Percentiles rank a stretch among this genome's conserved stretches.
These are phyloP conservation scores for Melitaea cinxia DNA, from an alignment of 1,140 invertebrate genomes.

Conservation along the genomic window DNA sequence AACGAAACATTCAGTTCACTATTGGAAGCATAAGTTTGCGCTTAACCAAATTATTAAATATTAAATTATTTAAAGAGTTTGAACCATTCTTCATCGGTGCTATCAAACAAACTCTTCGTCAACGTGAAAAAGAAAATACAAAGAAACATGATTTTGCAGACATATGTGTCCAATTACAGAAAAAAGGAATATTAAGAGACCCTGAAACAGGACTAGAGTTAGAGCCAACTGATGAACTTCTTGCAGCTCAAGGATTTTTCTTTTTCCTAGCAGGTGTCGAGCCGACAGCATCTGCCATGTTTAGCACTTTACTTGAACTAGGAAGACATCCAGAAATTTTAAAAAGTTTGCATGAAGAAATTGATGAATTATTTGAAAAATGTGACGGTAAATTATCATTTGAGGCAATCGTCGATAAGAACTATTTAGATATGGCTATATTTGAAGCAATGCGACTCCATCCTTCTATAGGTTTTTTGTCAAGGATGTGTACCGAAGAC, in stretches of 20 bases:
- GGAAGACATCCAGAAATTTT: slow-evolving; percentile 81
- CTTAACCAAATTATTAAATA: slow-evolving; percentile 34
- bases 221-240: slow-evolving; percentile 50
- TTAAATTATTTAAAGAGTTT: slow-evolving; percentile 44
- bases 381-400: slow-evolving; percentile 57
- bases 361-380: slow-evolving; percentile 71
- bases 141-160: slow-evolving; percentile 57
- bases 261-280: slow-evolving; percentile 83
- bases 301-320: slow-evolving; percentile 75
- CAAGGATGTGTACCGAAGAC: slow-evolving; percentile 41
- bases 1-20: slow-evolving; percentile 42
- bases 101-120: slow-evolving; percentile 46
- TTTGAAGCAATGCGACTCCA: slow-evolving; percentile 76
- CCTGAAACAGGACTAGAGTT: slow-evolving; percentile 43
- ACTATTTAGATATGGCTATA: slow-evolving; percentile 66
- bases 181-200: slow-evolving; percentile 43
- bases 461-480: slow-evolving; percentile 55
- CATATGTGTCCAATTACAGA: slow-evolving; percentile 50
- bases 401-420: slow-evolving; percentile 57
- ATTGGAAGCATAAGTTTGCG: slow-evolving; percentile 16
- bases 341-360: slow-evolving; percentile 81
- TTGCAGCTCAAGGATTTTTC: slow-evolving; percentile 71
- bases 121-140: slow-evolving; percentile 39
- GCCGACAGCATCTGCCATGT: slow-evolving; percentile 82
- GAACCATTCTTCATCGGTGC: slow-evolving; percentile 52